Conservation (phyloP, 2,888 invertebrate genomes). For the Cosmia trapezina region DNA sequence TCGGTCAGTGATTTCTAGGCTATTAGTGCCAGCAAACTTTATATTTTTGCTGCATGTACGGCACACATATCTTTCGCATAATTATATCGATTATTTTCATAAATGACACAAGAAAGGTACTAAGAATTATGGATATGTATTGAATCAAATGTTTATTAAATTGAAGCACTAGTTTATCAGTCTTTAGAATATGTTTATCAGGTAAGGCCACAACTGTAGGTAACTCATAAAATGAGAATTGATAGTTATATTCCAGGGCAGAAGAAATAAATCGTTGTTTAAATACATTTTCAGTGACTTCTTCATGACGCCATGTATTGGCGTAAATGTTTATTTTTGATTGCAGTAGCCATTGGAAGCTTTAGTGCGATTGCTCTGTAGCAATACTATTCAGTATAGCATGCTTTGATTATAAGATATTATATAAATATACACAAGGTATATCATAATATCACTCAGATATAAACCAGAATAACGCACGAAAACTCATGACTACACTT, state of each 20-base stretch:
- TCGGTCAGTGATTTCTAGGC: not conserved
- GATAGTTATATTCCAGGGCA: constrained; percentile 37
- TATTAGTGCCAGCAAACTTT: not conserved
- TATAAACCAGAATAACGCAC: constrained; percentile 60
- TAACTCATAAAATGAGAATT: constrained; percentile 52
- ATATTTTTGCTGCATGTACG: not conserved
- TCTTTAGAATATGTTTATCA: constrained; percentile 59
- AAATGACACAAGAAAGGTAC: constrained; percentile 52
- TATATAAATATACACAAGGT: constrained; percentile 55
- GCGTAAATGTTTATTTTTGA: not conserved
- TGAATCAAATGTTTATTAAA: constrained; percentile 53
- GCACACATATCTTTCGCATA: constrained; percentile 28
- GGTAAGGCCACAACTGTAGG: constrained; percentile 57
- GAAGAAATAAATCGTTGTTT: constrained; percentile 37
- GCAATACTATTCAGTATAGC: constrained; percentile 31
- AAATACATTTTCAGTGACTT: constrained; percentile 28
- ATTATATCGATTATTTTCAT: constrained; percentile 1
- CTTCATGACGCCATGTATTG: not conserved
- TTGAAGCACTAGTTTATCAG: constrained; percentile 64
- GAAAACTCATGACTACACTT: constrained; percentile 22
- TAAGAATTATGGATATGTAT: constrained; percentile 60
- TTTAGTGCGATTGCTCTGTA: constrained; percentile 50
- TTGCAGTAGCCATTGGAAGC: not conserved
- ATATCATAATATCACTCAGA: constrained; percentile 55
- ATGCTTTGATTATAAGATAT: constrained; percentile 56